A percentile compares a stretch with the other conserved stretches of the same genome.
Conservation (phyloP, 2,113 vertebrate genomes). For the Penelope pileata region DNA sequence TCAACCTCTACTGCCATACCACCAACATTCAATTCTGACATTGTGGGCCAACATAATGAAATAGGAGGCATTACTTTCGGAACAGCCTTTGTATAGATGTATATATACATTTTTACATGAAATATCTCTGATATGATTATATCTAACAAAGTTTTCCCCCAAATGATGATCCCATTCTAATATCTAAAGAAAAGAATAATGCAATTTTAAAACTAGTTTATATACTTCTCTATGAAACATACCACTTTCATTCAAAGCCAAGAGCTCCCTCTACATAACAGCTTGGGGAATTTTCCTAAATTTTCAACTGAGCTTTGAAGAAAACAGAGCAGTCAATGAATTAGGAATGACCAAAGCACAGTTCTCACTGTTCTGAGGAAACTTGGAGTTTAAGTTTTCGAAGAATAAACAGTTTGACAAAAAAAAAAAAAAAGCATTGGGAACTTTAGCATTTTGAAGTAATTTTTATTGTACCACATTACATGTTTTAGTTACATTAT, state of each 20-base stretch:
- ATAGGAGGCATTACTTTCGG: too few species aligned
- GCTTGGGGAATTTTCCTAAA: neutral
- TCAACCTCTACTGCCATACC: too few species aligned
- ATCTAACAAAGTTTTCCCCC: neutral
- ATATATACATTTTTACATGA: neutral
- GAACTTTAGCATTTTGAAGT: neutral
- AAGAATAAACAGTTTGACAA: neutral
- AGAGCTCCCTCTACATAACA: conserved; percentile 69
- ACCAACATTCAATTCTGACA: too few species aligned
- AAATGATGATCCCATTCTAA: neutral
- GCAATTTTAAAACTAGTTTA: neutral
- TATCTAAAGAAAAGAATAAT: neutral
- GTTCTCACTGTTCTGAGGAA: neutral
- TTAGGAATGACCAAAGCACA: neutral
- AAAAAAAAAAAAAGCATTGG: neutral
- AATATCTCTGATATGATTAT: neutral
- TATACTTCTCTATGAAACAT: neutral
- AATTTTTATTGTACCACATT: neutral
- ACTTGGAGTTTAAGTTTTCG: rapidly evolving
- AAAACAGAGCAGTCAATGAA: neutral
- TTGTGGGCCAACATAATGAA: too few species aligned
- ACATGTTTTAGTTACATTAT: neutral
- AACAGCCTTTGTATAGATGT: neutral
- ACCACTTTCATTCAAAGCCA: conserved; percentile 14
- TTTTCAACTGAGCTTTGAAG: neutral